Evolutionary conservation across 2,113 vertebrate species (phyloP).

Genomic region (Nothobranchius kuhntae): DNA sequence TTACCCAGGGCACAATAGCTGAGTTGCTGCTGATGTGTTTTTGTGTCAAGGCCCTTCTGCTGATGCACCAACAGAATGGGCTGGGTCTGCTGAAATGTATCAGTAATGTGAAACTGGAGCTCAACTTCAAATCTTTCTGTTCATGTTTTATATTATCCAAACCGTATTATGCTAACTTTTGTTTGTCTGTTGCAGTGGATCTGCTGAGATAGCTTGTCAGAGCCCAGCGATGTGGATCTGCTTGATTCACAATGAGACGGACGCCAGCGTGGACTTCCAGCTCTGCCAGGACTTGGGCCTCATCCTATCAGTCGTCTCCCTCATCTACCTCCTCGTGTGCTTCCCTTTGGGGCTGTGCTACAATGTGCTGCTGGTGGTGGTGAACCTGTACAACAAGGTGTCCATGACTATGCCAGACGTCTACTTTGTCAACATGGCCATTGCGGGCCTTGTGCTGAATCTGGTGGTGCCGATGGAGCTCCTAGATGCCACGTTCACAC

Average conservation of each 20-base stretch:
- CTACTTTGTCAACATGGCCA: constrained; percentile 97
- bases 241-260: constrained; percentile 84
- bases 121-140: too few relatives aligned
- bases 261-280: constrained; percentile 78
- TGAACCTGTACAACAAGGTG: constrained; percentile 91
- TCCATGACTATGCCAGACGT: constrained; percentile 98
- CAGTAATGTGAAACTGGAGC: too few relatives aligned
- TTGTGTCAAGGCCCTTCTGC: constrained; percentile 23
- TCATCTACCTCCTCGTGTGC: constrained; percentile 92
- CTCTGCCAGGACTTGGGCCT: constrained; percentile 91
- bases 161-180: constrained; percentile 5
- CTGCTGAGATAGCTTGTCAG: constrained; percentile 71
- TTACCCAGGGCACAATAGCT: constrained; percentile 53
- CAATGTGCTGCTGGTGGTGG: constrained; percentile 89
- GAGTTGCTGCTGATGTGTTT: constrained; percentile 33
- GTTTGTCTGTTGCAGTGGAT: constrained; percentile 70
- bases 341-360: constrained; percentile 93
- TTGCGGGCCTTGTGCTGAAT: constrained; percentile 91
- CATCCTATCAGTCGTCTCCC: constrained; percentile 86
- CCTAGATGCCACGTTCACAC: constrained; percentile 85
- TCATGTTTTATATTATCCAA: too few relatives aligned
- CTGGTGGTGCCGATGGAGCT: constrained; percentile 88
- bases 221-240: constrained; percentile 94
- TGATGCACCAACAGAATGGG: constrained; percentile 1
- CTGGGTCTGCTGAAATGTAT: neutral